A percentile compares a stretch with the other conserved stretches of the same genome.
These are phyloP conservation scores for Triplophysa dalaica DNA, from an alignment of 2,113 vertebrate species.

Conservation along the genomic window DNA sequence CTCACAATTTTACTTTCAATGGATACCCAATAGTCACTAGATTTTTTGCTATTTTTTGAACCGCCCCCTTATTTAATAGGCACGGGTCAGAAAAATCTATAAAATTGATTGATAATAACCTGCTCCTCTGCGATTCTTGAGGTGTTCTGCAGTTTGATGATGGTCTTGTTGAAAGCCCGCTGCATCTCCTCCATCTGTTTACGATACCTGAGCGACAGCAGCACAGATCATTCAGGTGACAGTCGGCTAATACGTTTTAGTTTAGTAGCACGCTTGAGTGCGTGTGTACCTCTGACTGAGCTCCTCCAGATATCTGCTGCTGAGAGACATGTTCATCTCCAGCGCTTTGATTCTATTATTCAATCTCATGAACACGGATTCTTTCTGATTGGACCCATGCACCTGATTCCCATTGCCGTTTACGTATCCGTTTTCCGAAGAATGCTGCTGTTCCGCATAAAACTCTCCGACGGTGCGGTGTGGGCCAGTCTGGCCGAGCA, in stretches of 20 bases:
- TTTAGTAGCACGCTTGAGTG: neutral
- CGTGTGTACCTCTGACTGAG: constrained; percentile 90
- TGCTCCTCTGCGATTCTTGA: constrained; percentile 95
- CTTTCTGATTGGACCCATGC: constrained; percentile 96
- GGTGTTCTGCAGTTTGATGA: constrained; percentile 97
- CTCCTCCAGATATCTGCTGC: constrained; percentile 95
- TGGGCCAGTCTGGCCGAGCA: constrained; percentile 72
- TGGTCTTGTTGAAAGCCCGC: constrained; percentile 97
- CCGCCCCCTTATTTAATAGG: too few species aligned
- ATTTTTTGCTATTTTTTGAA: too few species aligned
- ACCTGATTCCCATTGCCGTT: constrained; percentile 85
- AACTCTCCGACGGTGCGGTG: constrained; percentile 92
- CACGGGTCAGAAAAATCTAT: too few species aligned
- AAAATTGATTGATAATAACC: constrained; percentile 68
- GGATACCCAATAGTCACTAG: too few species aligned
- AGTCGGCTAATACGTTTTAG: neutral
- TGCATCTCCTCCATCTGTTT: constrained; percentile 99
- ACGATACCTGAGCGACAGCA: constrained; percentile 80
- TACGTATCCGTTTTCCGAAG: constrained; percentile 81
- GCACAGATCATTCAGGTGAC: neutral
- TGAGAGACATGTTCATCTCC: constrained; percentile 98
- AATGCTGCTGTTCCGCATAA: constrained; percentile 93
- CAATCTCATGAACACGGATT: constrained; percentile 97
- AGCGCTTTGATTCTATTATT: constrained; percentile 98
- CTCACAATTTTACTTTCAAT: too few species aligned